These are phyloP conservation scores for Andrena bucephala DNA, from an alignment of 2,888 invertebrate genomes.

Conservation along the genomic window DNA sequence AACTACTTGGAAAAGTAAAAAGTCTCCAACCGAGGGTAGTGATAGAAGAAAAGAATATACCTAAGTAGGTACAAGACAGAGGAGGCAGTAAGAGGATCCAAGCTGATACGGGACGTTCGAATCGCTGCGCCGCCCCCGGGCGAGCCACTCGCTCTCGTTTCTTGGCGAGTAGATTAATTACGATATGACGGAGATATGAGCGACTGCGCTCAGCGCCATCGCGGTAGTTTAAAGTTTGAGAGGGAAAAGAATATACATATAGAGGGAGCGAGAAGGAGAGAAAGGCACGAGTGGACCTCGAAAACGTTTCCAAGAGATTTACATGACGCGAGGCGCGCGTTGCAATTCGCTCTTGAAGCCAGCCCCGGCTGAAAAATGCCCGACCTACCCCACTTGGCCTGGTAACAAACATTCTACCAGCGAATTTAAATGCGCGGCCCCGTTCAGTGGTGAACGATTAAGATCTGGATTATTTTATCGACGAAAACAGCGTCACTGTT, in stretches of 20 bases:
- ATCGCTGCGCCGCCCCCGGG: neutral
- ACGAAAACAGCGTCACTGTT: neutral
- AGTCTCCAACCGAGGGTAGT: neutral
- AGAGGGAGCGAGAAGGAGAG: neutral
- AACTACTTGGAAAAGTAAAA: too few relatives aligned
- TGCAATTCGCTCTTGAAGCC: slow-evolving; percentile 25
- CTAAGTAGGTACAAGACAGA: too few relatives aligned
- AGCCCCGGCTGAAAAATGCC: slow-evolving; percentile 21
- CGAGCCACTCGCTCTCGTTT: slow-evolving; percentile 3
- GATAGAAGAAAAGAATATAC: neutral
- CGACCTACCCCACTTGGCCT: neutral
- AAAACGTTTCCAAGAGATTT: slow-evolving; percentile 47
- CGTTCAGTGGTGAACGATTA: slow-evolving; percentile 10
- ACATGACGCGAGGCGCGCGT: slow-evolving; percentile 30
- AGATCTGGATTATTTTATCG: slow-evolving; percentile 44
- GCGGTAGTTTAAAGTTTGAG: slow-evolving; percentile 23
- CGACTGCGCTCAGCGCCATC: slow-evolving; percentile 37
- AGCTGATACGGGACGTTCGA: neutral
- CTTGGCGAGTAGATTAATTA: slow-evolving; percentile 37
- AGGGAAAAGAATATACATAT: neutral
- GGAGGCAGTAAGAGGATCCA: neutral
- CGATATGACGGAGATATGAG: slow-evolving; percentile 46
- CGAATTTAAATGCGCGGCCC: slow-evolving; percentile 20
- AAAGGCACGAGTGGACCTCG: slow-evolving; percentile 11
- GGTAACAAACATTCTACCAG: slow-evolving; percentile 31